Evolutionary conservation across 2,113 vertebrate genomes (phyloP).

Genomic region (Taurulus bubalis): DNA sequence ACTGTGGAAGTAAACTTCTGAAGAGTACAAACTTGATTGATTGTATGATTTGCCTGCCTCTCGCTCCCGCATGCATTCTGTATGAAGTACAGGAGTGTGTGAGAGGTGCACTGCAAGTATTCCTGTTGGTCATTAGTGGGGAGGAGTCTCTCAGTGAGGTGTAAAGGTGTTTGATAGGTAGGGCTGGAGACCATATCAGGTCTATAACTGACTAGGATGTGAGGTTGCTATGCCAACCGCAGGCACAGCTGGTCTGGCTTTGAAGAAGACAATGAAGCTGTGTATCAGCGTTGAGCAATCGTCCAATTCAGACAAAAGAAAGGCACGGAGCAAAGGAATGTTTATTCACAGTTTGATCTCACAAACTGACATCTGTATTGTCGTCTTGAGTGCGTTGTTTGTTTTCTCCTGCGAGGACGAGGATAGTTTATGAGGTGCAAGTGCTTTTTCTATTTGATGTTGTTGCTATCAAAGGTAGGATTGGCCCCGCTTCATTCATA

Average conservation of each 20-base stretch:
- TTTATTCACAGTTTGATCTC: conserved; percentile 56
- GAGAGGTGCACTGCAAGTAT: neutral
- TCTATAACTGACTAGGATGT: conserved; percentile 18
- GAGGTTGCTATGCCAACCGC: conserved; percentile 75
- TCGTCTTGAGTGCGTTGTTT: conserved; percentile 56
- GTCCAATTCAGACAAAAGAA: conserved; percentile 54
- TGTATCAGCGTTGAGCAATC: conserved; percentile 48
- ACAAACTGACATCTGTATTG: conserved; percentile 39
- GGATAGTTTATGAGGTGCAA: conserved; percentile 40
- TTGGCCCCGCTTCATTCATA: conserved; percentile 46
- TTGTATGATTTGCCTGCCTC: neutral
- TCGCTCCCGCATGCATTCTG: neutral
- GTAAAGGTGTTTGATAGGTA: conserved; percentile 48
- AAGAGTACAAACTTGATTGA: conserved; percentile 54
- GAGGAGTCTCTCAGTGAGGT: conserved; percentile 27
- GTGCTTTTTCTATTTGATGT: conserved; percentile 62
- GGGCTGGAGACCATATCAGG: conserved; percentile 6
- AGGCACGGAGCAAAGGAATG: conserved; percentile 3
- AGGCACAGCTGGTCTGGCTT: conserved; percentile 56
- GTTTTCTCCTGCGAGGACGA: conserved; percentile 16
- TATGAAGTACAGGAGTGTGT: neutral
- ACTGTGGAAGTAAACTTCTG: conserved; percentile 53
- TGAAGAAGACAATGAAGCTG: conserved; percentile 60
- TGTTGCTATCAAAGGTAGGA: conserved; percentile 66
- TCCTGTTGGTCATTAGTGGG: neutral